These are phyloP conservation scores for Collichthys lucidus DNA, from an alignment of 2,113 vertebrate genomes.

Conservation along the genomic window DNA sequence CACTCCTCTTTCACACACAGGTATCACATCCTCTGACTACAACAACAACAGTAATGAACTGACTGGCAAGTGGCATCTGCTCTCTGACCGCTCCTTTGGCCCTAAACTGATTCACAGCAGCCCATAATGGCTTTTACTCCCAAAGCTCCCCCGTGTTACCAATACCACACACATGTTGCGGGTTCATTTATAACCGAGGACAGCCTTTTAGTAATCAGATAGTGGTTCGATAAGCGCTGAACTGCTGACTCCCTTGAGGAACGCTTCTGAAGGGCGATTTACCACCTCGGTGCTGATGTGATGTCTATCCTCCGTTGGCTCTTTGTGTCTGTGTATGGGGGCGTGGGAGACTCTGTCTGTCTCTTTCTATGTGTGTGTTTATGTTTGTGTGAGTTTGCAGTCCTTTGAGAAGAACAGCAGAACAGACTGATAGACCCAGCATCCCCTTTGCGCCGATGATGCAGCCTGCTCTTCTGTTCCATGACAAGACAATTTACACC, in stretches of 20 bases:
- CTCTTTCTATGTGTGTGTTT: slow-evolving; percentile 15
- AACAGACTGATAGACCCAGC: slow-evolving; percentile 53
- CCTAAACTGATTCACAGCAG: slow-evolving; percentile 66
- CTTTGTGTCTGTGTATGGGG: slow-evolving; percentile 56
- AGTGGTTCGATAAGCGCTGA: slow-evolving; percentile 77
- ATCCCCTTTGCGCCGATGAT: slow-evolving; percentile 43
- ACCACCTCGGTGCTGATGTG: slow-evolving; percentile 78
- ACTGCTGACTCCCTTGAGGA: slow-evolving; percentile 78
- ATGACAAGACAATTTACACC: slow-evolving; percentile 58
- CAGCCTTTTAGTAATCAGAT: slow-evolving; percentile 83
- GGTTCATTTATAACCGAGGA: slow-evolving; percentile 77
- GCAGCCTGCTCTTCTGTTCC: slow-evolving; percentile 17
- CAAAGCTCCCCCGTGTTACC: slow-evolving; percentile 36
- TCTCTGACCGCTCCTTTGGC: slow-evolving; percentile 48
- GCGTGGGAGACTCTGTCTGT: not conserved
- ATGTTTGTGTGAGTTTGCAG: slow-evolving; percentile 12
- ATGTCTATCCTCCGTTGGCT: slow-evolving; percentile 69
- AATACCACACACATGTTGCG: slow-evolving; percentile 69
- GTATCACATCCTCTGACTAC: slow-evolving; percentile 40
- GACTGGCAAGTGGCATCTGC: slow-evolving; percentile 63
- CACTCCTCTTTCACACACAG: slow-evolving; percentile 26
- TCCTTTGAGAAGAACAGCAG: slow-evolving; percentile 53
- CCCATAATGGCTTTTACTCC: slow-evolving; percentile 67
- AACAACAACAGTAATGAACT: slow-evolving; percentile 67
- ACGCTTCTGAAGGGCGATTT: slow-evolving; percentile 81